Conservation (phyloP, 2,888 invertebrate species). For the Metalampra italica region DNA sequence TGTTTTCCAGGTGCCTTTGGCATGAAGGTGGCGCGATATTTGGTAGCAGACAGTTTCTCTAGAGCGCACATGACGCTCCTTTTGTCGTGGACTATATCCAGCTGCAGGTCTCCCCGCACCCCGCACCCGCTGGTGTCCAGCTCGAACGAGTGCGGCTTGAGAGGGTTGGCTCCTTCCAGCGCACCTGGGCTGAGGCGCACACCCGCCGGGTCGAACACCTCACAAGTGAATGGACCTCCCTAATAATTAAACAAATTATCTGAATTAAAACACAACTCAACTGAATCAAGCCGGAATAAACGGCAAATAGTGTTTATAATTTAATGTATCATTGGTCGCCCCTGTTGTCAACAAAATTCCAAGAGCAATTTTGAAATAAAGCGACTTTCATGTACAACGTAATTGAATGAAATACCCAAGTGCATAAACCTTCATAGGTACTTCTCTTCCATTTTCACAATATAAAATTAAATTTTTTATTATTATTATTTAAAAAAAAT, state of each 20-base stretch:
- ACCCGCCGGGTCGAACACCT: conserved; percentile 95
- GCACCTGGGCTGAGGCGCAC: conserved; percentile 86
- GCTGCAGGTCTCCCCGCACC: conserved; percentile 90
- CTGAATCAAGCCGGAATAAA: too few relatives aligned
- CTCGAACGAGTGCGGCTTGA: conserved; percentile 92
- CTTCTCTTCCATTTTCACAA: too few relatives aligned
- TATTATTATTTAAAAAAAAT: too few relatives aligned
- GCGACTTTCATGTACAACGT: too few relatives aligned
- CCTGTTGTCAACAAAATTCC: too few relatives aligned
- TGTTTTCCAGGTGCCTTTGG: conserved; percentile 89
- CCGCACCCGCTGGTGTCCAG: conserved; percentile 79
- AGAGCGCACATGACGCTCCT: conserved; percentile 90
- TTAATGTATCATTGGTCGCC: too few relatives aligned
- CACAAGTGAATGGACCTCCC: conserved; percentile 97
- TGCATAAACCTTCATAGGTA: too few relatives aligned
- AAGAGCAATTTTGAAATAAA: too few relatives aligned
- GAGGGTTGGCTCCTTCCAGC: conserved; percentile 89
- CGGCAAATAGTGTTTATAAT: too few relatives aligned
- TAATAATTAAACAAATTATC: conserved; percentile 43
- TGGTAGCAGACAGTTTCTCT: conserved; percentile 86
- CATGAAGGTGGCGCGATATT: conserved; percentile 88
- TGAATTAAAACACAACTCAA: too few relatives aligned
- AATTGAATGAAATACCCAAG: too few relatives aligned
- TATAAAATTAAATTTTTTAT: too few relatives aligned
- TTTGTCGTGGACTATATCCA: conserved; percentile 95